Conservation (phyloP, 1,140 invertebrate species). For the Pygmarrhopalites habei region DNA sequence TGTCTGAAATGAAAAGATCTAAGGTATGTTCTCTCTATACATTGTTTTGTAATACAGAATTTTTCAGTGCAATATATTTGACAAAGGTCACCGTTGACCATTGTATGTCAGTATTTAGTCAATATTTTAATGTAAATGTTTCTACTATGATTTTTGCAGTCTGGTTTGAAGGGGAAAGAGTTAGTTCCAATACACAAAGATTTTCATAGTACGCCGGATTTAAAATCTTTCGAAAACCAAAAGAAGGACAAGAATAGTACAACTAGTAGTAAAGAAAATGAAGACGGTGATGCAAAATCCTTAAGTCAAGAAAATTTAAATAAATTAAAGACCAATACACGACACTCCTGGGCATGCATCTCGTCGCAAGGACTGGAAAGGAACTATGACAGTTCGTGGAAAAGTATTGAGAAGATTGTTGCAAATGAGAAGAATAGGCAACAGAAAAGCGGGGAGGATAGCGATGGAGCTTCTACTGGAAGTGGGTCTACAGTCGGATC, state of each 20-base stretch:
- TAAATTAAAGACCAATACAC: constrained; percentile 39
- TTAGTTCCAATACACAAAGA: constrained; percentile 58
- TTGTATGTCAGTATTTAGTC: no score
- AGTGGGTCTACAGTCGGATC: constrained; percentile 17
- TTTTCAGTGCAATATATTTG: no score
- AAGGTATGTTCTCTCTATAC: constrained; percentile 58
- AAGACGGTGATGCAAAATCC: constrained; percentile 40
- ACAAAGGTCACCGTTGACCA: no score
- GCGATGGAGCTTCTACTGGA: constrained; percentile 28
- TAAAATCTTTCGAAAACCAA: constrained; percentile 43
- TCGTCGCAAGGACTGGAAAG: constrained; percentile 36
- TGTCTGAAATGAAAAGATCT: constrained; percentile 86
- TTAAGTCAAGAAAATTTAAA: constrained; percentile 46
- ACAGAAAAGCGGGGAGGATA: constrained; percentile 21
- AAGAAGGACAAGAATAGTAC: not conserved
- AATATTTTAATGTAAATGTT: no score
- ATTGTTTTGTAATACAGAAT: no score
- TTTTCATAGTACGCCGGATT: constrained; percentile 81
- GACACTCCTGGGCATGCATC: constrained; percentile 43
- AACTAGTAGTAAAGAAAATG: constrained; percentile 28
- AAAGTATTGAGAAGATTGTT: constrained; percentile 38
- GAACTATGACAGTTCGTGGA: constrained; percentile 45
- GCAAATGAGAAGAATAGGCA: not conserved
- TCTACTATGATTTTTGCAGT: no score
- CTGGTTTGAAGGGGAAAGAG: constrained; percentile 35